phyloP scores from a whole-genome alignment of 2,797 vertebrate species.

The Rhinichthys osculus region DNA sequence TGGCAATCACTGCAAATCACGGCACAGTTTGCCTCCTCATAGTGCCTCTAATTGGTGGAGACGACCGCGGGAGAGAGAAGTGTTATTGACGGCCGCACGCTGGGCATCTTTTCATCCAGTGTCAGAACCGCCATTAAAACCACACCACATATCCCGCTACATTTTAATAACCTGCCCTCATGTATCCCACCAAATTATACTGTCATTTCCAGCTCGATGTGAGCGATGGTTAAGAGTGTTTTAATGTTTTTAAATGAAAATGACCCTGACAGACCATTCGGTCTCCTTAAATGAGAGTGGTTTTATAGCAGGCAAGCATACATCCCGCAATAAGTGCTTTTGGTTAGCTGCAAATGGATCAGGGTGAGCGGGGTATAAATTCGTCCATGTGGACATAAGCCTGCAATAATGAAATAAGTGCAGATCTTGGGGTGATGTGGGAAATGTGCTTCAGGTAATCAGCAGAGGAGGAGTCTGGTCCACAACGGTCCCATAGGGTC shows the following conservation, averaged over 20 bases:
- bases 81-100: conserved; percentile 70
- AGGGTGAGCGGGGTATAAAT: background rate
- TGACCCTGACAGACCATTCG: conserved; percentile 25
- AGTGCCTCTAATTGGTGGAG: conserved; percentile 47
- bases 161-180: conserved; percentile 64
- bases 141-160: conserved; percentile 59
- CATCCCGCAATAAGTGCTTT: conserved; percentile 17
- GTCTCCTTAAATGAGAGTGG: conserved; percentile 26
- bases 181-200: conserved; percentile 45
- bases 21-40: conserved; percentile 34
- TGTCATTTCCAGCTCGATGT: conserved; percentile 16
- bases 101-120: conserved; percentile 68
- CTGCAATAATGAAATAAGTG: conserved; percentile 30
- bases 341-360: conserved; percentile 17
- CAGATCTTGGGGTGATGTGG: conserved; percentile 1
- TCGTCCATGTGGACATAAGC: conserved; percentile 17
- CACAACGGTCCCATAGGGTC: background rate
- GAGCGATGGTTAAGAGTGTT: conserved; percentile 27
- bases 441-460: conserved; percentile 13
- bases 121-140: conserved; percentile 72
- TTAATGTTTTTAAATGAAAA: conserved; percentile 47
- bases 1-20: conserved; percentile 36
- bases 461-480: background rate
- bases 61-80: conserved; percentile 72
- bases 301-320: conserved; percentile 6